A percentile compares a stretch with the other conserved stretches of the same genome.
phyloP scores from a whole-genome alignment of 2,888 invertebrate genomes.

The Eremobia ochroleuca region DNA sequence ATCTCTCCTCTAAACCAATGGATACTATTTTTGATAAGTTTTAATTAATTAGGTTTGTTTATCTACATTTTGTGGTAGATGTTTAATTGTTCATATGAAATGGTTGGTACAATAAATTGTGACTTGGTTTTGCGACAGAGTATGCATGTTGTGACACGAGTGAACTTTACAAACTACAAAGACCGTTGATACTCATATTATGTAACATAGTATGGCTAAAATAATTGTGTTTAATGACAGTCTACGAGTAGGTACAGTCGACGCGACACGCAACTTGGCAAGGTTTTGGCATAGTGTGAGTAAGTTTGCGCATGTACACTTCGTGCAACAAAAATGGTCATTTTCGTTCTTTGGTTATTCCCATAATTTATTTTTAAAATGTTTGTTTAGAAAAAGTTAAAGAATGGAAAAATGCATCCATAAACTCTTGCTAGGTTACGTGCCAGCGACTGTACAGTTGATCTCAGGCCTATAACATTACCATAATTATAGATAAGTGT shows the following conservation, averaged over 20 bases:
- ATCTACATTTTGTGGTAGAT: not conserved
- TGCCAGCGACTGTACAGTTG: not conserved
- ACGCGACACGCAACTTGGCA: too few species aligned
- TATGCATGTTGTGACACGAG: not conserved
- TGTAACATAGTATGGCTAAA: not conserved
- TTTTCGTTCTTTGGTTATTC: too few species aligned
- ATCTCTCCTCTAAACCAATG: too few species aligned
- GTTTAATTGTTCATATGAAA: too few species aligned
- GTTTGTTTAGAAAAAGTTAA: too few species aligned
- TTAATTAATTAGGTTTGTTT: not conserved
- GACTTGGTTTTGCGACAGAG: not conserved
- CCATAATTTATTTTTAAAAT: too few species aligned
- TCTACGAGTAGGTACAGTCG: not conserved
- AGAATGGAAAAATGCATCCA: too few species aligned
- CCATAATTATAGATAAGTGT: slow-evolving; percentile 55
- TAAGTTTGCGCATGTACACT: too few species aligned
- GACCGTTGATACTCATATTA: not conserved
- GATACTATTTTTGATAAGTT: not conserved
- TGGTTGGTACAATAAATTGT: not conserved
- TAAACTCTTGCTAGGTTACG: too few species aligned
- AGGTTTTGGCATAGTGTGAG: too few species aligned
- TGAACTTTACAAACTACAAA: slow-evolving; percentile 4
- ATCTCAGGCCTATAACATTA: slow-evolving; percentile 27
- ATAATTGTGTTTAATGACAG: slow-evolving; percentile 33
- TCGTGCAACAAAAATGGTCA: too few species aligned